Percentiles rank a stretch among this genome's conserved stretches.
Conservation (phyloP, 2,113 vertebrate species). For the Orycteropus afer region DNA sequence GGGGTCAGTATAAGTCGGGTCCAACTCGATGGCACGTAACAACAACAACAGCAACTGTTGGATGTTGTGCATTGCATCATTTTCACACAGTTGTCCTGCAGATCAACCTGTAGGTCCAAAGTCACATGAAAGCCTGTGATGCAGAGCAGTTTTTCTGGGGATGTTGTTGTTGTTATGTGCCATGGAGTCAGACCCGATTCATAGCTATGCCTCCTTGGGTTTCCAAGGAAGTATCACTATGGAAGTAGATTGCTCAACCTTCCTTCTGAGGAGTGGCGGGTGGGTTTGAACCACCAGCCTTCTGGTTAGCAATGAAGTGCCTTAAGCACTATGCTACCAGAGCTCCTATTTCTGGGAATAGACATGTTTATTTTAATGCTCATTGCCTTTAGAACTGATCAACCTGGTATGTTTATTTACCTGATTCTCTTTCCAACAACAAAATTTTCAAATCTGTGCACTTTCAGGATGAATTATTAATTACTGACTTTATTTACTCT, state of each 20-base stretch:
- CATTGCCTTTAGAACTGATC: background rate
- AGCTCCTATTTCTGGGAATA: background rate
- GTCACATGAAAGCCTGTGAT: background rate
- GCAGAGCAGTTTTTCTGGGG: background rate
- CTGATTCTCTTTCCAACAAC: background rate
- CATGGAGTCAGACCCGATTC: too few relatives aligned
- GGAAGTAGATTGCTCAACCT: too few relatives aligned
- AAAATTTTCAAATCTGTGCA: background rate
- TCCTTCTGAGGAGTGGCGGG: too few relatives aligned
- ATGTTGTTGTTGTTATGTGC: too few relatives aligned
- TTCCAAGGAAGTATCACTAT: too few relatives aligned
- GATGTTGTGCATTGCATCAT: accelerated
- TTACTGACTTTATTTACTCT: constrained; percentile 22
- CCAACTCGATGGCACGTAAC: too few relatives aligned
- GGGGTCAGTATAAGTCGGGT: too few relatives aligned
- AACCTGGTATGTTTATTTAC: background rate
- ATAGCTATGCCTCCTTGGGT: too few relatives aligned
- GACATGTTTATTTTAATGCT: background rate
- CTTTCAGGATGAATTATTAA: background rate
- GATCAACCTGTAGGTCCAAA: background rate
- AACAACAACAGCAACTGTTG: too few relatives aligned
- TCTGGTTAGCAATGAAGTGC: too few relatives aligned
- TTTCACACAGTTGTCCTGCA: background rate
- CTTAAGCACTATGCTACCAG: too few relatives aligned
- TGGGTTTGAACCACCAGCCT: too few relatives aligned